Evolutionary conservation across 2,888 invertebrate species (phyloP), one percentile per base, ranked within the genome.

Genomic region (Conops quadrifasciatus): DNA sequence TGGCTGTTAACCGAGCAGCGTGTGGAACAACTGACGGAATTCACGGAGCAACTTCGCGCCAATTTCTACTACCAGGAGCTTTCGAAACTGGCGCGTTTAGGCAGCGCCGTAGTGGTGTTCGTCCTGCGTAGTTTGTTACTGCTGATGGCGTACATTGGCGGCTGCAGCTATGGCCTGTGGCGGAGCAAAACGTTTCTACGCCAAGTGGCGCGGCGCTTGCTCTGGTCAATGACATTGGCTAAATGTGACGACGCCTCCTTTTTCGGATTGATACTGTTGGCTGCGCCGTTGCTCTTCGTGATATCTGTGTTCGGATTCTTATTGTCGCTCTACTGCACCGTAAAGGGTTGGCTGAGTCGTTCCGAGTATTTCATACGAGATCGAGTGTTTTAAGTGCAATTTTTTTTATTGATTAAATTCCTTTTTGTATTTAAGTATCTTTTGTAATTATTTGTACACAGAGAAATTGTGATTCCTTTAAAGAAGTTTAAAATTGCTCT

Each of bases 191-290:
- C 72, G 4, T 70, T 77, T 60, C 56, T 82, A 71, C 80, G 80
- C 45, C 72, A 71, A 67, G 21, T 74, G 2, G 56, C 75, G 24
- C 79, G 83, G 4, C 73, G 78, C 9, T 3, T 83, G 16, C 74
- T 83, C 21, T 83, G 83, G 83, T 77, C 78, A 67, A 69, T 82
- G 73, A 81, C 81, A 45, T 75, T 81, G 71, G 78, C 78, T 53
- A 81, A 80, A 70, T 77, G 77, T 9, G 74, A 76, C 26, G 82
- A 83, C 67, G 59, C 74, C 0, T 0, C 76, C 0, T 64, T 82
- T 30, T 83, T 80, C 9, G 36, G 77, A 13, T 64, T 76, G 45
- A 73, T 82, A 72, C 16, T 78, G 47, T 24, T 80, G 4, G 36
- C 73, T 5, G 67, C 77, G 16, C 82, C 82, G 0, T 72, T 78